Evolutionary conservation across 2,797 vertebrate genomes (phyloP), one percentile per base, ranked within the genome.

Genomic region (Gallinago solitaria): DNA sequence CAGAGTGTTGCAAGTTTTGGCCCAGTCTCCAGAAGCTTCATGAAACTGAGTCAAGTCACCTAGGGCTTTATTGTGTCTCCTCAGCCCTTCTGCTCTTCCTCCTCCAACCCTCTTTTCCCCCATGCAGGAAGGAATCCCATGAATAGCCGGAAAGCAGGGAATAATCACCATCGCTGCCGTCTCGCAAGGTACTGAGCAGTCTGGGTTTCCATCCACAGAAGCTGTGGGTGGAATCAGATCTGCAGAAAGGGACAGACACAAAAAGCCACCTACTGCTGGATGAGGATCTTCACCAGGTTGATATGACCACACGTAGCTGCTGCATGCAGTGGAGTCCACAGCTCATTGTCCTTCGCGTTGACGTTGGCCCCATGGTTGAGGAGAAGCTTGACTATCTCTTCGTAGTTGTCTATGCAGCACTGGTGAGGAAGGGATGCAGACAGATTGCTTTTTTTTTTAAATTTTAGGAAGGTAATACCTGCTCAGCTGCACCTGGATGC

Each of bases 331-430:
- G 99, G 99, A 0, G 99, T 99, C 99, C 99, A 99, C 75, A 99
- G 98, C 97, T 99, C 99, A 0, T 99, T 99, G 98, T 99, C 99
- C 97, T 99, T 99, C 82, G 99, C 98, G 0, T 99, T 99, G 85
- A 99, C 99, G 0, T 98, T 98, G 43, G 99, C 99, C 54, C 99
- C 99, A 0, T 99, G 98, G 96, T 96, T 98, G 88, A 99, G 97
- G 56, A 99, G 98, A 92, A 99, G 98, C 97, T 98, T 99, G 89
- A 99, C 99, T 93, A 99, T 99, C 90, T 99, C 99, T 96, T 99
- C 99, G 51, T 99, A 99, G 98, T 99, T 99, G 98, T 99, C 99
- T 65, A 99, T 99, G 90, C 99, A 99, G 98, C 99, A 99, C 99
- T 99, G 97, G 33, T 48, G 57, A 50, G 56, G 65, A 85, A 84